Percentiles rank a stretch among this genome's conserved stretches.
phyloP scores from a whole-genome alignment of 2,113 vertebrate genomes.

The Lipophrys pholis region DNA sequence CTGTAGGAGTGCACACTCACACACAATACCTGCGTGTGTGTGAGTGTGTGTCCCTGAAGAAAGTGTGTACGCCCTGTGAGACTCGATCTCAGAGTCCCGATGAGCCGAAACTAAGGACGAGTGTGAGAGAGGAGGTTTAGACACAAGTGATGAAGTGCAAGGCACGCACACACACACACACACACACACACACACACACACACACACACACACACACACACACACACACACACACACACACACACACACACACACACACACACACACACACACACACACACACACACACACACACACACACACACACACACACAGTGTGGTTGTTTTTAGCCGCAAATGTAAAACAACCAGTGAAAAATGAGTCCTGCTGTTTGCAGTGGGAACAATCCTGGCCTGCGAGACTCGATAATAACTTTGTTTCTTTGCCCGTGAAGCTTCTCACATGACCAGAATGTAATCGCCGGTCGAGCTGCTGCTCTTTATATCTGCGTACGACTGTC shows the following conservation, averaged over 20 bases:
- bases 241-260: no score
- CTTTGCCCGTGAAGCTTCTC: constrained; percentile 42
- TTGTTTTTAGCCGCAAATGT: neutral
- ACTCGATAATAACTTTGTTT: constrained; percentile 54
- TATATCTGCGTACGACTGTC: neutral
- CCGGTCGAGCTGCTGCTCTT: constrained; percentile 13
- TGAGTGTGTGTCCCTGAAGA: constrained; percentile 4
- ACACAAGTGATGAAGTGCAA: no score
- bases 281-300: neutral
- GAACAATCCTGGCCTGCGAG: constrained; percentile 9
- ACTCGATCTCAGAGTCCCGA: constrained; percentile 11
- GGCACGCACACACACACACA: no score
- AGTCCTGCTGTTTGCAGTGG: constrained; percentile 15
- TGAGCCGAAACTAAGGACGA: constrained; percentile 26
- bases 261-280: no score
- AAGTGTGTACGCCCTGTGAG: neutral
- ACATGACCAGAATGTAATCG: constrained; percentile 65
- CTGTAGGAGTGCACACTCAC: constrained; percentile 43
- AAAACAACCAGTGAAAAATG: neutral
- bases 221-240: no score
- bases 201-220: no score
- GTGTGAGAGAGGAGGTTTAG: no score
- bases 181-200: no score
- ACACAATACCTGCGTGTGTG: neutral
- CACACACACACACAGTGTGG: neutral